Conservation (phyloP, 2,113 vertebrate genomes). For the Calyptomena viridis region DNA sequence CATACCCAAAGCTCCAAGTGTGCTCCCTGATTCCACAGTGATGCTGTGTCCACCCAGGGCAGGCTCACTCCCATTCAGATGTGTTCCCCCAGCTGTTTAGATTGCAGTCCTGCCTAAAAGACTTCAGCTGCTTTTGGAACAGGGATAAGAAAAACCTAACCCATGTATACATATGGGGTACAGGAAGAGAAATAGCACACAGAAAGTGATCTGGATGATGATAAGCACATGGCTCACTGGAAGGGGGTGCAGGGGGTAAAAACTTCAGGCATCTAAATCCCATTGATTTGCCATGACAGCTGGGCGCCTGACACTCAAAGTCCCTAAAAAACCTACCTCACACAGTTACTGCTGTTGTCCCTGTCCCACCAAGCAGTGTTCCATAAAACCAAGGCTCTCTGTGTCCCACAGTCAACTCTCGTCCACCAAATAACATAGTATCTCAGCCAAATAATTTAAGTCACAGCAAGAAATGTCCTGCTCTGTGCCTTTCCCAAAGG, state of each 20-base stretch:
- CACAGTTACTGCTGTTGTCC: not conserved
- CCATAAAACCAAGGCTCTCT: not conserved
- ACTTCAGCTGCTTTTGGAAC: conserved; percentile 8
- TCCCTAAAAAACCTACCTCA: not conserved
- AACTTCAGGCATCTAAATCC: conserved; percentile 33
- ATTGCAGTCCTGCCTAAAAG: conserved; percentile 21
- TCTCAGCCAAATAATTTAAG: not conserved
- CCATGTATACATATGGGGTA: not conserved
- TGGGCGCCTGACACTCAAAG: not conserved
- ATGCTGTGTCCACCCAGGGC: too few species aligned
- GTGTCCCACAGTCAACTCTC: not conserved
- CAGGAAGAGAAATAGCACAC: conserved; percentile 40
- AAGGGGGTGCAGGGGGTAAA: not conserved
- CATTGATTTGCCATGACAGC: conserved; percentile 21
- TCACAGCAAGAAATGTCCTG: not conserved
- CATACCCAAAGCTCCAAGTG: fast-evolving
- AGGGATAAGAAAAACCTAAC: not conserved
- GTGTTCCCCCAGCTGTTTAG: not conserved
- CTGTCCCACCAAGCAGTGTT: not conserved
- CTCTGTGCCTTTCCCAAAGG: not conserved
- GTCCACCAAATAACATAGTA: not conserved
- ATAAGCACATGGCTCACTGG: conserved; percentile 45
- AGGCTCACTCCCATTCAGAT: fast-evolving
- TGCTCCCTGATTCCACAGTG: fast-evolving
- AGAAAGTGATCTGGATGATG: conserved; percentile 51